Conservation (phyloP, 1,140 invertebrate species). For the Drosophila sucinea region DNA sequence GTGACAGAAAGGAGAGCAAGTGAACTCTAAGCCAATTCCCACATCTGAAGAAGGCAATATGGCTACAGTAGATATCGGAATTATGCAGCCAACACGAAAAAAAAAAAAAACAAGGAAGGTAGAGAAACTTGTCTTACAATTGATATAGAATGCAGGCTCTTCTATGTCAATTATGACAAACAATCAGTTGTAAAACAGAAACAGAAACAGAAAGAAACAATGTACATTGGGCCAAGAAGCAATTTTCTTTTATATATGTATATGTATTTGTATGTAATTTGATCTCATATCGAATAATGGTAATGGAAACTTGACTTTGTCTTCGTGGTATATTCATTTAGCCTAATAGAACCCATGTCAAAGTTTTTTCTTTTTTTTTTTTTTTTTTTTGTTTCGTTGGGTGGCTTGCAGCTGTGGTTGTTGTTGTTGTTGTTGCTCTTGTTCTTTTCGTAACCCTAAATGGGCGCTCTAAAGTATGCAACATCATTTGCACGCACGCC, state of each 20-base stretch:
- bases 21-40: constrained; percentile 16
- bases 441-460: background rate
- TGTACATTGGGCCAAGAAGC: background rate
- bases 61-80: constrained; percentile 7
- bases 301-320: background rate
- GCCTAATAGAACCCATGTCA: background rate
- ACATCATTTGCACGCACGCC: constrained; percentile 10
- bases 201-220: background rate
- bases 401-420: background rate
- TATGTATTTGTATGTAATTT: background rate
- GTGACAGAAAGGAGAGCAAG: constrained; percentile 5
- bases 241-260: background rate
- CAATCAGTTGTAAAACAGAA: background rate
- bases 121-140: background rate
- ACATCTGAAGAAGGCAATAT: constrained; percentile 6
- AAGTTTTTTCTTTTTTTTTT: background rate
- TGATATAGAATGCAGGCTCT: background rate
- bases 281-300: background rate
- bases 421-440: too few species aligned
- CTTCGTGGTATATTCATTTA: background rate
- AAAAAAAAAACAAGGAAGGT: background rate
- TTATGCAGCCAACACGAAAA: constrained; percentile 1
- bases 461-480: constrained; percentile 14
- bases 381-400: too few species aligned
- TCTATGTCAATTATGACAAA: background rate